Evolutionary conservation across 2,797 vertebrate genomes (phyloP).

Genomic region (Astyanax mexicanus): DNA sequence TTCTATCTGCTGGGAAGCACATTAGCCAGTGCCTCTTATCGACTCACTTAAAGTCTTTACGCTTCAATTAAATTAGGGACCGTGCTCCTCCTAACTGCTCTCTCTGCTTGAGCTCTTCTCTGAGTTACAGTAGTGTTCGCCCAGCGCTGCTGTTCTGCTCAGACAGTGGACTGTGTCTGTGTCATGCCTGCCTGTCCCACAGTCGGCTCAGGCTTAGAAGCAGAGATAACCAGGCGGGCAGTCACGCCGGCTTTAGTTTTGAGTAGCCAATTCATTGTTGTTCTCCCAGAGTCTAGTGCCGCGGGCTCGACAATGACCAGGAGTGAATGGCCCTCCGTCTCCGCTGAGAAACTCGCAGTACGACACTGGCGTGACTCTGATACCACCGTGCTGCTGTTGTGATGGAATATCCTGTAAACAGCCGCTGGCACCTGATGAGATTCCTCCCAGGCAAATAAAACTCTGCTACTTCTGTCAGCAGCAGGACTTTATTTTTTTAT

Average conservation of each 20-base stretch:
- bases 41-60: constrained; percentile 11
- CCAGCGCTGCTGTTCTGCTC: background rate
- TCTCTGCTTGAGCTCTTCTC: background rate
- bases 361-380: background rate
- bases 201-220: constrained; percentile 5
- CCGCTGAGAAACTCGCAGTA: background rate
- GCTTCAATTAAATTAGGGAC: constrained; percentile 3
- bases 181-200: background rate
- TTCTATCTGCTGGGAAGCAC: constrained; percentile 23
- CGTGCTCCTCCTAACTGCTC: constrained; percentile 16
- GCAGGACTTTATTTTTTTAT: too few relatives aligned
- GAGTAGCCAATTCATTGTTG: constrained; percentile 3
- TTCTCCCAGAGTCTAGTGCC: background rate
- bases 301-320: background rate
- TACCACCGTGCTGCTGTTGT: background rate
- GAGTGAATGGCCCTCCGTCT: background rate
- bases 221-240: constrained; percentile 24
- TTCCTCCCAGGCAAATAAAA: background rate
- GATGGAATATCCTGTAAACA: background rate
- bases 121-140: constrained; percentile 22
- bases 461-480: background rate
- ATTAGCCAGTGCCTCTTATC: constrained; percentile 30
- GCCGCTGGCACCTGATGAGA: background rate
- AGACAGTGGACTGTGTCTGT: constrained; percentile 11
- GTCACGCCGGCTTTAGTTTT: constrained; percentile 22